These are phyloP conservation scores for Candidula unifasciata DNA, from an alignment of 2,888 invertebrate genomes.

Conservation along the genomic window DNA sequence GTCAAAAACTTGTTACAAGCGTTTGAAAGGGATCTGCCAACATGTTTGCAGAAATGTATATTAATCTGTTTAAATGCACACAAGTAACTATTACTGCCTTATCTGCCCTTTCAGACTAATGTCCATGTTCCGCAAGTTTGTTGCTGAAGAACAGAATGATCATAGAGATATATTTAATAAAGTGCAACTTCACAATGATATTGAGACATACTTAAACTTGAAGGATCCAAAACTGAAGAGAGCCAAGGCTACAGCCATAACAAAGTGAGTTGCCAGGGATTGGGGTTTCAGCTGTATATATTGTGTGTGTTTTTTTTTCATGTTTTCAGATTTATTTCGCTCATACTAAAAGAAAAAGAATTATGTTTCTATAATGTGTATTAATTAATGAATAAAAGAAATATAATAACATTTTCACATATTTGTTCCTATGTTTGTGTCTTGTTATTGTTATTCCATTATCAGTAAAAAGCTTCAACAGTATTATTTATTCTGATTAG, in stretches of 20 bases:
- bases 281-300: background rate
- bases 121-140: conserved; percentile 74
- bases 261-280: conserved; percentile 63
- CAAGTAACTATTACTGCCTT: background rate
- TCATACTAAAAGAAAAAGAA: too few relatives aligned
- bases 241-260: conserved; percentile 65
- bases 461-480: too few relatives aligned
- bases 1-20: background rate
- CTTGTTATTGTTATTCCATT: too few relatives aligned
- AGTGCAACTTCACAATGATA: conserved; percentile 72
- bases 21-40: too few relatives aligned
- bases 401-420: too few relatives aligned
- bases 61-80: background rate
- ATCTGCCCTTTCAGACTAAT: conserved; percentile 66
- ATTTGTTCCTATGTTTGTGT: too few relatives aligned
- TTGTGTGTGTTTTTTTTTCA: background rate
- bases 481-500: too few relatives aligned
- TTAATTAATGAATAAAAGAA: too few relatives aligned
- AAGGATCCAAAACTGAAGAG: conserved; percentile 71
- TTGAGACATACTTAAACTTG: conserved; percentile 68
- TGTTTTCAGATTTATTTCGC: background rate
- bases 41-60: too few relatives aligned
- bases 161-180: conserved; percentile 70
- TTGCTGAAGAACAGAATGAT: conserved; percentile 65
- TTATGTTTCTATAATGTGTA: too few relatives aligned